phyloP scores from a whole-genome alignment of 2,797 vertebrate species.

The Potorous gilbertii region DNA sequence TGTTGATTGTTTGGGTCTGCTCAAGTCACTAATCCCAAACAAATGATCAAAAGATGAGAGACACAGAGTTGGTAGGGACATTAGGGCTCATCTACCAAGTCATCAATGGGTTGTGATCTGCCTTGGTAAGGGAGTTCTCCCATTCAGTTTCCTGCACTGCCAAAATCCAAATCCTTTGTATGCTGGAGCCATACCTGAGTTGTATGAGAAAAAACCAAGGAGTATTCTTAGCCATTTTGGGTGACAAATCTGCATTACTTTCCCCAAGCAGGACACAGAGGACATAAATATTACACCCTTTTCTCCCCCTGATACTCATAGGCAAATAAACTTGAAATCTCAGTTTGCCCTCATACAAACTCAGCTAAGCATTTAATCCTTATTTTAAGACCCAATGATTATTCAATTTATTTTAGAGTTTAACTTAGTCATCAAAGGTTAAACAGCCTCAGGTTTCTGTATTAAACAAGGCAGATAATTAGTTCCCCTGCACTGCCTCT shows the following conservation, averaged over 20 bases:
- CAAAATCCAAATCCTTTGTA: background rate
- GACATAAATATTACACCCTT: background rate
- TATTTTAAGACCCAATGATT: slow-evolving; percentile 72
- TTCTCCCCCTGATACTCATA: background rate
- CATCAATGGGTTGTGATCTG: background rate
- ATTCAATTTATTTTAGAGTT: slow-evolving; percentile 68
- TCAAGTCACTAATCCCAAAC: background rate
- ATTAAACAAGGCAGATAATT: slow-evolving; percentile 74
- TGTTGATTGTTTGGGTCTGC: background rate
- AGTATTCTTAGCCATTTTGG: slow-evolving; percentile 9
- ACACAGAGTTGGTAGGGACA: background rate
- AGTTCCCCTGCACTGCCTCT: slow-evolving; percentile 5
- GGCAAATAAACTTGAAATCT: background rate
- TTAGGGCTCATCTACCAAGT: background rate
- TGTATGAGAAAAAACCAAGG: background rate
- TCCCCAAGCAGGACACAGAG: background rate
- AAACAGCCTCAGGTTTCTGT: slow-evolving; percentile 67
- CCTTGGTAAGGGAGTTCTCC: background rate
- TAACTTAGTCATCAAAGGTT: slow-evolving; percentile 74
- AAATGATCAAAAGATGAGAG: background rate
- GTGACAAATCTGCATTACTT: background rate
- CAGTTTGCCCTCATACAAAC: slow-evolving; percentile 25
- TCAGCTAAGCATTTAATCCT: slow-evolving; percentile 27
- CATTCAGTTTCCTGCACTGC: background rate
- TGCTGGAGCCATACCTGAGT: background rate